Evolutionary conservation across 2,113 vertebrate species (phyloP).

Genomic region (Pyrgilauda ruficollis): DNA sequence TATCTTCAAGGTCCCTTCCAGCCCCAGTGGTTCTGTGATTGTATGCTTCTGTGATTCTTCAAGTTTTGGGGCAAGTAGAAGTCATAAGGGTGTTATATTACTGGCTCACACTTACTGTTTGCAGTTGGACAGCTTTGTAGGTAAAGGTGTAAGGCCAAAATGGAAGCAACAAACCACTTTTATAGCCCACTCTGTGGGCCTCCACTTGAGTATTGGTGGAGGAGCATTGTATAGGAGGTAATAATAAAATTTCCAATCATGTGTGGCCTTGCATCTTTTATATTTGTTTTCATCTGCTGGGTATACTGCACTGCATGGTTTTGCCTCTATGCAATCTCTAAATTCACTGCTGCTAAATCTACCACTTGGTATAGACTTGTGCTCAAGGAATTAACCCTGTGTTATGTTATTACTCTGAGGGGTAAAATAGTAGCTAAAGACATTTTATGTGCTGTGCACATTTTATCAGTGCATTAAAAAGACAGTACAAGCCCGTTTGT

Average conservation of each 20-base stretch:
- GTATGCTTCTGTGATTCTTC: background rate
- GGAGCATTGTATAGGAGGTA: background rate
- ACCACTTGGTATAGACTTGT: background rate
- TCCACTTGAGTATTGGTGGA: background rate
- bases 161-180: background rate
- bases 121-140: background rate
- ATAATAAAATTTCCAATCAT: background rate
- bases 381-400: background rate
- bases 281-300: background rate
- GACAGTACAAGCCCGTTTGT: background rate
- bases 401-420: background rate
- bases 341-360: background rate
- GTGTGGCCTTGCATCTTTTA: background rate
- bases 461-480: background rate
- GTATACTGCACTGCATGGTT: background rate
- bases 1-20: background rate
- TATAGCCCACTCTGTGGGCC: background rate
- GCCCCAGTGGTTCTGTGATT: background rate
- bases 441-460: background rate
- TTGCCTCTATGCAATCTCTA: background rate
- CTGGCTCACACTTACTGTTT: background rate
- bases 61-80: background rate
- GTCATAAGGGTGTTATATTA: background rate
- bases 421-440: background rate
- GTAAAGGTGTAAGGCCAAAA: background rate